phyloP scores from a whole-genome alignment of 1,140 invertebrate genomes.

The Zaprionus ornatus region DNA sequence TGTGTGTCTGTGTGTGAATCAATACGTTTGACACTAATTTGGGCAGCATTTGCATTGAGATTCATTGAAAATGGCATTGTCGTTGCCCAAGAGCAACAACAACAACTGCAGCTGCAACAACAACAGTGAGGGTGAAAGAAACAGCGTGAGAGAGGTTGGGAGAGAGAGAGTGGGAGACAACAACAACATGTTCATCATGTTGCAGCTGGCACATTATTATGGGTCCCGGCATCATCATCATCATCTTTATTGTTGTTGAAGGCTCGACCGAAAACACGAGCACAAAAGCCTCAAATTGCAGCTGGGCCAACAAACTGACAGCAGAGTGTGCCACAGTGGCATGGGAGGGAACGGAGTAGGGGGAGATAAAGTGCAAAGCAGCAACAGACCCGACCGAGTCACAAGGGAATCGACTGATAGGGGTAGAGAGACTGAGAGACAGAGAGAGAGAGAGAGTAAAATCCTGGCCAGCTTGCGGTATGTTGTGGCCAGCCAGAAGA shows the following conservation, averaged over 20 bases:
- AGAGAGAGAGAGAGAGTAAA: neutral
- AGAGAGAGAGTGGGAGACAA: neutral
- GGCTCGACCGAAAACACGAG: conserved; percentile 39
- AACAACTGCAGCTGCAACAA: neutral
- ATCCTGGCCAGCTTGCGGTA: neutral
- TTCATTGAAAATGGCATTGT: conserved; percentile 68
- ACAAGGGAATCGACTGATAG: neutral
- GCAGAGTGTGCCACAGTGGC: neutral
- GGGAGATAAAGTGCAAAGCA: neutral
- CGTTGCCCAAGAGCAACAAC: conserved; percentile 34
- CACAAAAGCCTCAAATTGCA: conserved; percentile 75
- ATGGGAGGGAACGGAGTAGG: neutral
- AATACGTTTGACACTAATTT: conserved; percentile 81
- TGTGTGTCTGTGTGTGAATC: conserved; percentile 50
- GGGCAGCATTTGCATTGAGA: conserved; percentile 74
- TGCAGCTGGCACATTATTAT: conserved; percentile 26
- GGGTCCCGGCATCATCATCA: neutral
- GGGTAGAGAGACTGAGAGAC: neutral
- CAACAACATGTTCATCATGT: conserved; percentile 43
- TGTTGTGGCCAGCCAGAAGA: neutral
- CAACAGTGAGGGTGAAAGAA: neutral
- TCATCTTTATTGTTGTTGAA: conserved; percentile 44
- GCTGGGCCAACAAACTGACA: conserved; percentile 63
- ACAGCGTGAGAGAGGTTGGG: no score
- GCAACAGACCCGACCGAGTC: neutral